These are phyloP conservation scores for Apamea epomidion DNA, from an alignment of 2,888 invertebrate species.

Conservation along the genomic window DNA sequence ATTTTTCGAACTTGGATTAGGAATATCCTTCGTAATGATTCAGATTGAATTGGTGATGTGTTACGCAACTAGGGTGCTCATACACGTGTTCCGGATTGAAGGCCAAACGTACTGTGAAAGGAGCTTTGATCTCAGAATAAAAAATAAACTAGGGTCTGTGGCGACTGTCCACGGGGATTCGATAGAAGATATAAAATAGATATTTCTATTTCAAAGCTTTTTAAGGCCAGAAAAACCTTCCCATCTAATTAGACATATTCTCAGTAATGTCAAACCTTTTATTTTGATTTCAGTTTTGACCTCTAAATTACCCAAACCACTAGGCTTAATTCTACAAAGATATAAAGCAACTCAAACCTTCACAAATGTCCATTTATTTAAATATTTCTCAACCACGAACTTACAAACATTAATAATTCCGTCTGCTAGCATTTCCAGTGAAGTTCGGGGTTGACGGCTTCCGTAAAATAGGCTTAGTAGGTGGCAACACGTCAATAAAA, in stretches of 20 bases:
- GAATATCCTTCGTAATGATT: not conserved
- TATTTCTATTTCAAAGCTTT: slow-evolving; percentile 22
- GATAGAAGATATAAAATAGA: slow-evolving; percentile 1
- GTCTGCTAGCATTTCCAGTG: slow-evolving; percentile 69
- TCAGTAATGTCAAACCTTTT: slow-evolving; percentile 13
- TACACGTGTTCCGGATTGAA: slow-evolving; percentile 12
- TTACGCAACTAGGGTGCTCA: not conserved
- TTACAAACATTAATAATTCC: slow-evolving; percentile 44
- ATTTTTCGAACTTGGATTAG: not conserved
- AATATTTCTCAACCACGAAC: slow-evolving; percentile 37
- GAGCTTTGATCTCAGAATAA: slow-evolving; percentile 16
- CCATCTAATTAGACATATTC: not conserved
- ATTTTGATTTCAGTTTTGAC: slow-evolving; percentile 9
- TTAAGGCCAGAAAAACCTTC: not conserved
- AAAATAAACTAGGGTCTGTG: slow-evolving; percentile 19
- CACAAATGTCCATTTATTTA: slow-evolving; percentile 40
- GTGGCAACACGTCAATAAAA: slow-evolving; percentile 83
- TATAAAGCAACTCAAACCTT: slow-evolving; percentile 27
- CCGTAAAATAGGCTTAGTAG: slow-evolving; percentile 80
- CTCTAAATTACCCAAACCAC: slow-evolving; percentile 8
- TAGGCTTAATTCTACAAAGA: slow-evolving; percentile 15
- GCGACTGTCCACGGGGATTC: slow-evolving; percentile 9
- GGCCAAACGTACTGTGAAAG: not conserved
- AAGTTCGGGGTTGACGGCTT: slow-evolving; percentile 61
- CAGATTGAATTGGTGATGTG: not conserved